phyloP scores from a whole-genome alignment of 2,113 vertebrate genomes.

The Neolamprologus caudopunctatus region DNA sequence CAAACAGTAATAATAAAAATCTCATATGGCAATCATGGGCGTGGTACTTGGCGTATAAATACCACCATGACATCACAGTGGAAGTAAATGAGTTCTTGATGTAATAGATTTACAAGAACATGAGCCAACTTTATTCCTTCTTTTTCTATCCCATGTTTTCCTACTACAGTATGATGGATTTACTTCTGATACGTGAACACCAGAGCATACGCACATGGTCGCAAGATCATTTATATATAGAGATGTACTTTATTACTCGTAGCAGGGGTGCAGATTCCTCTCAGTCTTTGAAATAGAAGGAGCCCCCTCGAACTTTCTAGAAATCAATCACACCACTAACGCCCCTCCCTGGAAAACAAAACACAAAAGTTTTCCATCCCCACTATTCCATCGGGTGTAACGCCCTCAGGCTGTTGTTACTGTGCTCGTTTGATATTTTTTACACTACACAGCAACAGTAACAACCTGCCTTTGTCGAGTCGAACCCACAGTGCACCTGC shows the following conservation, averaged over 20 bases:
- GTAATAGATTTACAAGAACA: background rate
- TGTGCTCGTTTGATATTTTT: slow-evolving; percentile 17
- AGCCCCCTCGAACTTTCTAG: background rate
- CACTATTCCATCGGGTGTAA: background rate
- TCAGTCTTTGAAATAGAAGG: background rate
- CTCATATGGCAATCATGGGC: background rate
- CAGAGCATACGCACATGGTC: background rate
- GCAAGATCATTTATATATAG: background rate
- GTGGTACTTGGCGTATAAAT: background rate
- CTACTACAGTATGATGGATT: background rate
- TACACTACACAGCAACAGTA: slow-evolving; percentile 9
- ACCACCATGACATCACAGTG: background rate
- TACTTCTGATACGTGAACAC: background rate
- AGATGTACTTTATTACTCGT: background rate
- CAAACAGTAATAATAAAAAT: background rate
- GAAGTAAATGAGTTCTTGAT: background rate
- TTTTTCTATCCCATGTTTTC: background rate
- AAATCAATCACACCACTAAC: slow-evolving; percentile 14
- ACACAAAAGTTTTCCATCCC: slow-evolving; percentile 5
- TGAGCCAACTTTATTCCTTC: background rate
- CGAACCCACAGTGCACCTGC: slow-evolving; percentile 40
- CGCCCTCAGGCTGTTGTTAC: slow-evolving; percentile 33
- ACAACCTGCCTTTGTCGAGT: slow-evolving; percentile 21
- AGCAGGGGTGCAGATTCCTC: background rate
- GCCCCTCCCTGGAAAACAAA: background rate